Conservation (phyloP, 2,888 invertebrate genomes). For the Cantharis lateralis region DNA sequence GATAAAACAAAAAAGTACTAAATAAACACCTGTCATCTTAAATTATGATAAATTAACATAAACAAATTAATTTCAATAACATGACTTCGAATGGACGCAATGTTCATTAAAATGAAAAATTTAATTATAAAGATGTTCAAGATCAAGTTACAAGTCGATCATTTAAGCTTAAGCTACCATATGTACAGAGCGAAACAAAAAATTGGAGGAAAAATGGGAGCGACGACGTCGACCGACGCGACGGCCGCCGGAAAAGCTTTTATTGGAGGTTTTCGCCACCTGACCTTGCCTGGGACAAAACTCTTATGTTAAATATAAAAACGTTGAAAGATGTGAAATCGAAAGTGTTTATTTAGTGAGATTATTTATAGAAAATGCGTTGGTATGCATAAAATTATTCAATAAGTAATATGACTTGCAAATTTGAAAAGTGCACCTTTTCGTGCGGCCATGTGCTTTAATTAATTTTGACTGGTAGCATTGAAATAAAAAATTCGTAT, state of each 20-base stretch:
- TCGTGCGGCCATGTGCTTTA: background rate
- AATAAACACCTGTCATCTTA: conserved; percentile 12
- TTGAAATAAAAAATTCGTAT: background rate
- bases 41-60: conserved; percentile 12
- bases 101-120: background rate
- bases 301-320: background rate
- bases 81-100: background rate
- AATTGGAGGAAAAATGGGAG: background rate
- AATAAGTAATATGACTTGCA: background rate
- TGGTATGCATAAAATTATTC: background rate
- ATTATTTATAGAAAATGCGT: background rate
- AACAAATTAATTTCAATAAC: conserved; percentile 2
- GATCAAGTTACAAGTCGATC: background rate
- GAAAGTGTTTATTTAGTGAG: background rate
- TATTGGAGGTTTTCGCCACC: background rate
- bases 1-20: background rate
- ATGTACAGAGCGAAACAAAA: background rate
- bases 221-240: background rate
- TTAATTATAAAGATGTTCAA: background rate
- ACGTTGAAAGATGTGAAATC: background rate
- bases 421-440: background rate
- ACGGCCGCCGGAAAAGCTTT: background rate
- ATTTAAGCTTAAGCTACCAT: background rate
- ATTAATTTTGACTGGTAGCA: background rate
- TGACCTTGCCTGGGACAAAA: background rate